Percentiles rank a stretch among this genome's conserved stretches.
These are phyloP conservation scores for Xenopus laevis DNA, from an alignment of 2,113 vertebrate genomes.

Conservation along the genomic window DNA sequence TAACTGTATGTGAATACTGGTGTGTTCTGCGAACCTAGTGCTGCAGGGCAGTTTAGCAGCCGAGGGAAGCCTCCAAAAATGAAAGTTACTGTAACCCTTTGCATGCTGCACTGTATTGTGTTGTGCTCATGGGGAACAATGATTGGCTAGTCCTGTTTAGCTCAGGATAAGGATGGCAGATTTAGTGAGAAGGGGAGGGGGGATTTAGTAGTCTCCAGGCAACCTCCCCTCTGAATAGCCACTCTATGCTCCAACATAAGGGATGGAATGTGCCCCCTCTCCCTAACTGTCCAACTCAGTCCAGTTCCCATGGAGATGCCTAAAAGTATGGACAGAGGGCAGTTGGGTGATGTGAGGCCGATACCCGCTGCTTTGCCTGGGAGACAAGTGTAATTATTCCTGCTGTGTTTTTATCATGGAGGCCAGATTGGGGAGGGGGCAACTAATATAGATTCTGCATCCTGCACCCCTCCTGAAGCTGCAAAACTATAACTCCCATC, in stretches of 20 bases:
- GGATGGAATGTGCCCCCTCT: neutral
- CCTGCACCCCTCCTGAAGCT: too few species aligned
- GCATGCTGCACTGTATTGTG: neutral
- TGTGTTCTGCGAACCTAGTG: too few species aligned
- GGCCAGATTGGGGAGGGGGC: too few species aligned
- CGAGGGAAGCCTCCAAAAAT: too few species aligned
- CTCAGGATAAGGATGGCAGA: neutral
- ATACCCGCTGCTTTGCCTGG: neutral
- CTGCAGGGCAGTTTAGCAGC: too few species aligned
- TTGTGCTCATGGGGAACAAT: neutral
- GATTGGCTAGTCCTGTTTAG: neutral
- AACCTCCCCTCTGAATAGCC: slow-evolving; percentile 30
- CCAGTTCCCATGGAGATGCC: slow-evolving; percentile 13
- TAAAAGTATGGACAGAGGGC: neutral
- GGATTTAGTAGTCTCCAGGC: slow-evolving; percentile 5
- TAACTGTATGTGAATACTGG: too few species aligned
- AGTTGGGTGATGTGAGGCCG: neutral
- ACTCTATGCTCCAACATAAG: slow-evolving; percentile 11
- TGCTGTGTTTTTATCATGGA: too few species aligned
- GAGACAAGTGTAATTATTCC: too few species aligned
- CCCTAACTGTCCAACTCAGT: neutral
- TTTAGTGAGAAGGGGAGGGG: neutral
- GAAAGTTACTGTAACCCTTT: too few species aligned
- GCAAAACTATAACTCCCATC: too few species aligned
- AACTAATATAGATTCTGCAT: too few species aligned